Percentiles rank a stretch among this genome's conserved stretches.
These are phyloP conservation scores for Ceyx melanurus DNA, from an alignment of 2,113 vertebrate species.

Conservation along the genomic window DNA sequence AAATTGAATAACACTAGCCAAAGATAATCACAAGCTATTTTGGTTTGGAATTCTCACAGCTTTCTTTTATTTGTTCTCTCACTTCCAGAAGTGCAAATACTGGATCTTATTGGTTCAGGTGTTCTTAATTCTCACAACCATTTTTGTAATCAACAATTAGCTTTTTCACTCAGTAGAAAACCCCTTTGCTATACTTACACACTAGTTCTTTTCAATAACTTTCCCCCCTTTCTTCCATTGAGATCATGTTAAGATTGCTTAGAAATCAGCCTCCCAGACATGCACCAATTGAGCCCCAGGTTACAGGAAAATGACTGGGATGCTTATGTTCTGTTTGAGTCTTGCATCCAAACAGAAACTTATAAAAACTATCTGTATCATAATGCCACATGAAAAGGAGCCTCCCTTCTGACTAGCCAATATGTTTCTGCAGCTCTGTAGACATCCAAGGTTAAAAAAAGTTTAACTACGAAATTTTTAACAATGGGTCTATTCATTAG, in stretches of 20 bases:
- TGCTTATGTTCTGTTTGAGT: neutral
- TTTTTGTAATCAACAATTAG: neutral
- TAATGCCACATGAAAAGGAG: slow-evolving; percentile 45
- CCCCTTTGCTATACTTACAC: neutral
- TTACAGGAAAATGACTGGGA: neutral
- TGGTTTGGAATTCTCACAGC: neutral
- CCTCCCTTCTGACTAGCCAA: slow-evolving; percentile 1
- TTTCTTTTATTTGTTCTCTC: neutral
- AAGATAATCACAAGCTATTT: neutral
- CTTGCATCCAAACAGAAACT: neutral
- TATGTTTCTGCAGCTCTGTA: slow-evolving; percentile 31
- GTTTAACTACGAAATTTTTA: slow-evolving; percentile 33
- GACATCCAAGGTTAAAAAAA: slow-evolving; percentile 55
- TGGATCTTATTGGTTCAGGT: neutral
- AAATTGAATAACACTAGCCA: neutral
- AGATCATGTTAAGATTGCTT: neutral
- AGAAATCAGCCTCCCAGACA: neutral
- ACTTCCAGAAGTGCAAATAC: neutral
- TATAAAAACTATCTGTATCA: neutral
- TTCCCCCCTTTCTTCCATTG: neutral
- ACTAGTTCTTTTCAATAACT: neutral
- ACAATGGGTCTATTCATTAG: slow-evolving; percentile 62
- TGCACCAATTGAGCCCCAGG: neutral
- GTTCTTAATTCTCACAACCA: neutral
- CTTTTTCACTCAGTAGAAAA: neutral